Evolutionary conservation across 2,797 vertebrate species (phyloP), one percentile per base, ranked within the genome.

Genomic region (Tauraco hartlaubi): DNA sequence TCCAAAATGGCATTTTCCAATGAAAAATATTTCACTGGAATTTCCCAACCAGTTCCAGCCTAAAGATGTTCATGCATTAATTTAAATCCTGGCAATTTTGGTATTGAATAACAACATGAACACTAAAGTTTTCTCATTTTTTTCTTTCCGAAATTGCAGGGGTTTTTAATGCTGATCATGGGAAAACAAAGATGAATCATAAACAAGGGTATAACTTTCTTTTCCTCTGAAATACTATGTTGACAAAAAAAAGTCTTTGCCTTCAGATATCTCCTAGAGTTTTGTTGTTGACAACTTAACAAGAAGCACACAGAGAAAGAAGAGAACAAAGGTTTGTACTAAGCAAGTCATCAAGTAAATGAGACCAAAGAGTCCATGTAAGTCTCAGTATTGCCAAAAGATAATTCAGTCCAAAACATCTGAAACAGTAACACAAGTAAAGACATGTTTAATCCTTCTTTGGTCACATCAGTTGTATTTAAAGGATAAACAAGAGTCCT

Each of bases 401-500:
- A 94, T 76, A 80, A 74, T 85, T 95, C 74, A 81, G 55, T 55
- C 85, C 68, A 81, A 91, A 96, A 76, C 52, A 63, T 91, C 69
- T 90, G 81, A 80, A 90, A 66, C 39, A 90, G 66, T 62, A 90
- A 77, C 61, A 73, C 11, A 84, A 89, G 52, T 83, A 75, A 89
- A 69, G 78, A 64, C 58, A 76, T 37, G 49, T 78, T 92, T 85
- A 92, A 76, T 94, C 94, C 85, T 93, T 96, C 80, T 95, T 94
- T 92, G 81, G 92, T 96, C 83, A 91, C 67, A 72, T 46, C 69
- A 81, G 37, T 51, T 91, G 68, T 46, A 69, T 94, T 88, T 85
- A 52, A 76, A 86, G 41, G 83, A 94, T 95, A 94, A 96, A 96
- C 79, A 92, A 90, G 35, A 69, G 51, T 26, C 44, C 68, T 90